Percentiles rank a stretch among this genome's conserved stretches.
Conservation (phyloP, 2,888 invertebrate species). For the Aphidoletes aphidimyza region DNA sequence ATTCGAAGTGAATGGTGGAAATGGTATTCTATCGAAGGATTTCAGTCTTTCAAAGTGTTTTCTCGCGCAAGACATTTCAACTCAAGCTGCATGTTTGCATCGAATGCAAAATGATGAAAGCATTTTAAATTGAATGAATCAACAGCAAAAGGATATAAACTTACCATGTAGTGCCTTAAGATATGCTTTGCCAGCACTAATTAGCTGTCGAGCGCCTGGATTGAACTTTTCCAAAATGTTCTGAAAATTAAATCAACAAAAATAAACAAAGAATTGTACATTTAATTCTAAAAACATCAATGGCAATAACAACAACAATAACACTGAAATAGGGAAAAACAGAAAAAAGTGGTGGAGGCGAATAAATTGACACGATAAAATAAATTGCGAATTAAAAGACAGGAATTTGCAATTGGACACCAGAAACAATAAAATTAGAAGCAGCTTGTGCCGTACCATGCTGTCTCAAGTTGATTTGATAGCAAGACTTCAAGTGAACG, state of each 20-base stretch:
- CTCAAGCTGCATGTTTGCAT: background rate
- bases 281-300: constrained; percentile 21
- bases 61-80: background rate
- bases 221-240: constrained; percentile 97
- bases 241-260: constrained; percentile 68
- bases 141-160: constrained; percentile 63
- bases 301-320: no score
- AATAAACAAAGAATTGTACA: constrained; percentile 7
- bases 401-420: constrained; percentile 32
- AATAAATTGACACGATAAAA: constrained; percentile 31
- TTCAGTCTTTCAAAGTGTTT: no score
- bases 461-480: no score
- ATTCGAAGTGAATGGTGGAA: background rate
- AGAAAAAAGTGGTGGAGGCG: no score
- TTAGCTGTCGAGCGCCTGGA: constrained; percentile 92
- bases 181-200: constrained; percentile 93
- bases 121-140: background rate
- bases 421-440: constrained; percentile 44
- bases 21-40: no score
- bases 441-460: no score
- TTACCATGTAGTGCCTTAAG: constrained; percentile 94
- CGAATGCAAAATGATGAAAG: background rate
- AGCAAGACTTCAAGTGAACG: no score
- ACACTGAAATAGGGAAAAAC: no score
- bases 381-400: background rate